Evolutionary conservation across 1,140 invertebrate species (phyloP), one percentile per base, ranked within the genome.

Genomic region (Philopotamus ludificatus): DNA sequence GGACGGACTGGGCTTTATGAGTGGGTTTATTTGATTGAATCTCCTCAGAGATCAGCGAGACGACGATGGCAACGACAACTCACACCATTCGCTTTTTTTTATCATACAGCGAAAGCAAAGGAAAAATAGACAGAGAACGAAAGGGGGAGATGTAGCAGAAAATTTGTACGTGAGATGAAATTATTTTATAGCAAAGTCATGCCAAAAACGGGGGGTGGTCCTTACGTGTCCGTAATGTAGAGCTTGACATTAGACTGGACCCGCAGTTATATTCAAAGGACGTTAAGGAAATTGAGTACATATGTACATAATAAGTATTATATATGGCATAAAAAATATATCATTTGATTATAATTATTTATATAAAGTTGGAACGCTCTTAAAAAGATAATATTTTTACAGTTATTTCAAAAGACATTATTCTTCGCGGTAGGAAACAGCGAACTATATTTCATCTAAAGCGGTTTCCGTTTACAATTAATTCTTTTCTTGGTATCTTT

Each of bases 11-110:
- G 60, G 26, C 25, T 63, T 63, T 63, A 63, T 63, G 60, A 41
- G 45, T 57, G 54, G 12, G 60, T 28, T 51, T 63, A 54, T 63
- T 53, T 63, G 60, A 63, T 63, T 63, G 60, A 63, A 63, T 63
- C 60, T 39, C 15, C 47, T 20, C 7, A 15, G 8, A 22, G 58
- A 45, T 60, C 23, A 45, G 39, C n/a, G 21, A 15, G 20, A 47
- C 4, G 28, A 34, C 28, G 28, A 34, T 34, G 50, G 50, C 16
- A 22, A 20, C 16, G 50, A 34, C 28, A 34, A 7, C 28, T 12
- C 28, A 34, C 28, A 34, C 28, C 28, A 4, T n/a, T n/a, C n/a
- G n/a, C n/a, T n/a, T n/a, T n/a, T n/a, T n/a, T n/a, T n/a, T n/a
- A n/a, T n/a, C n/a, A n/a, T n/a, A 4, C 28, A 12, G 28, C 28